Percentiles rank a stretch among this genome's conserved stretches.
phyloP scores from a whole-genome alignment of 2,797 vertebrate species.

The Acipenser ruthenus region DNA sequence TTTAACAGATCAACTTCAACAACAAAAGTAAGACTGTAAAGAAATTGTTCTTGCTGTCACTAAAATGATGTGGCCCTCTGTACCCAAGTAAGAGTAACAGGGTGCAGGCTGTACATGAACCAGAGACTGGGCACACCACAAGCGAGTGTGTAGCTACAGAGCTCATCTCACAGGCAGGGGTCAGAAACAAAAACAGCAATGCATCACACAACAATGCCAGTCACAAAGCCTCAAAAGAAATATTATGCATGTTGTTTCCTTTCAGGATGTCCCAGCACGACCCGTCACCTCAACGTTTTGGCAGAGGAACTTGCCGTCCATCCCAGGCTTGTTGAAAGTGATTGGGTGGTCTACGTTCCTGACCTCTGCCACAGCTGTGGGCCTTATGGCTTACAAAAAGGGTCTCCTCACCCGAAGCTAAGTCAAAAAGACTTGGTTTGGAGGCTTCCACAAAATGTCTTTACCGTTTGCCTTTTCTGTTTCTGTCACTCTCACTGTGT shows the following conservation, averaged over 20 bases:
- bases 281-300: conserved; percentile 78
- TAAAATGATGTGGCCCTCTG: too few species aligned
- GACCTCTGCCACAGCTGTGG: conserved; percentile 49
- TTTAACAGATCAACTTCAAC: too few species aligned
- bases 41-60: too few species aligned
- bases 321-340: conserved; percentile 73
- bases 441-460: neutral
- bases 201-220: too few species aligned
- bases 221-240: neutral
- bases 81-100: too few species aligned
- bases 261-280: conserved; percentile 73
- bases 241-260: conserved; percentile 20
- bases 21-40: too few species aligned
- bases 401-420: conserved; percentile 57
- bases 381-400: conserved; percentile 69
- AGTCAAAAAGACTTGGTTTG: conserved; percentile 1
- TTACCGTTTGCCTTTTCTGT: neutral
- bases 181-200: too few species aligned
- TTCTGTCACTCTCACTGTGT: neutral
- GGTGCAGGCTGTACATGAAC: too few species aligned
- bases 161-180: too few species aligned
- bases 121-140: too few species aligned
- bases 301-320: conserved; percentile 85
- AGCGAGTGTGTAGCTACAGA: too few species aligned
- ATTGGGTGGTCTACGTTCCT: conserved; percentile 68